Conservation (phyloP, 92 coral and sea anemone species). For the Montipora capitata region DNA sequence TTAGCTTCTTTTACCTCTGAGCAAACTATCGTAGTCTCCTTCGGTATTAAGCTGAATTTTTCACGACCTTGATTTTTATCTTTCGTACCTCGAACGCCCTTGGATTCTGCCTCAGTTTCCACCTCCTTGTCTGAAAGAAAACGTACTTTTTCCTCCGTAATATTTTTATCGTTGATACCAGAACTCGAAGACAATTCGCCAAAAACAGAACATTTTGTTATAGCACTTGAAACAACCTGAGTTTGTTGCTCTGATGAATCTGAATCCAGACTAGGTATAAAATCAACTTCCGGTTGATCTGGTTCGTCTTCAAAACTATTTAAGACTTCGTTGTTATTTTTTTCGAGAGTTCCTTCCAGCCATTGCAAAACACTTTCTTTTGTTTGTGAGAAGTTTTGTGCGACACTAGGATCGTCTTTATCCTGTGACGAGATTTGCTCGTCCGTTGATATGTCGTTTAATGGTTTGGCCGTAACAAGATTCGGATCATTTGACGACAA, state of each 20-base stretch:
- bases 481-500: not conserved
- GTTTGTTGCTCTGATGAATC: not conserved
- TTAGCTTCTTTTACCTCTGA: not conserved
- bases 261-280: not conserved
- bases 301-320: not conserved
- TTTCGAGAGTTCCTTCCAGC: not conserved
- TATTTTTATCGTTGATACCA: not conserved
- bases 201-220: not conserved
- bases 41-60: not conserved
- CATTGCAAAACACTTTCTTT: not conserved
- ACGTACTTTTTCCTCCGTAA: too few relatives aligned
- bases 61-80: not conserved
- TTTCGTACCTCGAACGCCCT: not conserved
- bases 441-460: not conserved
- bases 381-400: not conserved
- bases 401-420: not conserved
- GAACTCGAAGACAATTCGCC: not conserved
- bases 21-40: not conserved
- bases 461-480: not conserved
- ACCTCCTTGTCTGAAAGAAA: not conserved
- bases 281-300: not conserved
- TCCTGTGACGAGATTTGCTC: not conserved
- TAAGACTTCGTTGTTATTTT: conserved; percentile 6
- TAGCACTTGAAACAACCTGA: not conserved
- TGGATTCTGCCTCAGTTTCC: not conserved